Base-by-base conservation (phyloP, 2,797 vertebrate species). In the Phoebastria nigripes region DNA sequence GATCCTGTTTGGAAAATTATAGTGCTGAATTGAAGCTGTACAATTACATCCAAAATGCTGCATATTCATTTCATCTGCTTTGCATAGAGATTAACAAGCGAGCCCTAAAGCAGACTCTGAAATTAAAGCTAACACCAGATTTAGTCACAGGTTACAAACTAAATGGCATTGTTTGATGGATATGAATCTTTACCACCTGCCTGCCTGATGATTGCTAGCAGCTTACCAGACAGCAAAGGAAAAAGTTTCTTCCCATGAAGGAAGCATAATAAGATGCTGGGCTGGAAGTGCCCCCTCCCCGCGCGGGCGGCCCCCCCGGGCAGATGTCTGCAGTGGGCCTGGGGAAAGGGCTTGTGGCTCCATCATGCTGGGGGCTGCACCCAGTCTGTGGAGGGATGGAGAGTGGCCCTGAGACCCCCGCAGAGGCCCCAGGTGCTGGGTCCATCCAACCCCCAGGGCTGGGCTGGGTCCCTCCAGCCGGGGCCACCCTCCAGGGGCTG, bases 1-100 rank as follows among this genome's bases (percentile, higher is more conserved):
- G 99, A 99, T 99, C 99, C 99, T 98, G 97, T 99, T 99, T 99
- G 98, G 99, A 99, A 99, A 99, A 99, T 99, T 99, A 99, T 98
- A 97, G 98, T 98, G 99, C 99, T 98, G 99, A 99, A 99, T 99
- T 99, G 98, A 98, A 99, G 99, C 99, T 97, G 98, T 98, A 99
- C 99, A 99, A 99, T 99, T 99, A 99, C 99, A 99, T 98, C 99
- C 98, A 98, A 98, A 98, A 98, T 98, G 98, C 99, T 99, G 99
- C 99, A 99, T 99, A 99, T 99, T 99, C 99, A 99, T 99, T 98
- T 98, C 97, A 98, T 98, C 98, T 98, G 98, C 98, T 99, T 98
- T 98, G 99, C 99, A 99, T 99, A 98, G 99, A 99, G 99, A 99
- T 99, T 99, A 98, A 99, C 99, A 98, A 98, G 98, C 98, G 97